These are phyloP conservation scores for Mormoops blainvillei DNA, from an alignment of 2,113 vertebrate genomes.

Conservation along the genomic window DNA sequence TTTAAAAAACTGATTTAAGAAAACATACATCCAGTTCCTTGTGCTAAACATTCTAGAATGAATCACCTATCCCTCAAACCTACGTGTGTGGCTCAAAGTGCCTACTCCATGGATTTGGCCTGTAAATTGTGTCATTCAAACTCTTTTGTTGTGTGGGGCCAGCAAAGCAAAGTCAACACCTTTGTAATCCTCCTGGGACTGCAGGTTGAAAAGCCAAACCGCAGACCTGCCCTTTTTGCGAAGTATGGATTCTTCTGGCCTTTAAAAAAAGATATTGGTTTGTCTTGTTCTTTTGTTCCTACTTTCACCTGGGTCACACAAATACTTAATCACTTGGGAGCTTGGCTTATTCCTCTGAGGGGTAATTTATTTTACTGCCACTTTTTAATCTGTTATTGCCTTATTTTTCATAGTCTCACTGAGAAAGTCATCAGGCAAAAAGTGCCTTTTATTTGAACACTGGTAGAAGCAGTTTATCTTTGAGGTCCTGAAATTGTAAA, in stretches of 20 bases:
- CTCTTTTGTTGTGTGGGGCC: neutral
- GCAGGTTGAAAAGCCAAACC: neutral
- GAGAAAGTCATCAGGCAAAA: neutral
- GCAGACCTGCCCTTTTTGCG: neutral
- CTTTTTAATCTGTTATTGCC: conserved; percentile 11
- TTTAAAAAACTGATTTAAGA: neutral
- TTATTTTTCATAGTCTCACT: neutral
- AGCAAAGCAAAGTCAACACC: neutral
- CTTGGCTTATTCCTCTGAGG: neutral
- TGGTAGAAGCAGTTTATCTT: neutral
- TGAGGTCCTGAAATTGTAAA: neutral
- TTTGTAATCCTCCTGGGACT: neutral
- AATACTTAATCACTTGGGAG: neutral
- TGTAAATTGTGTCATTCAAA: neutral
- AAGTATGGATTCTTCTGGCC: neutral
- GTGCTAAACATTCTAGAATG: neutral
- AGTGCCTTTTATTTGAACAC: neutral
- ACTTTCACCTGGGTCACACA: neutral
- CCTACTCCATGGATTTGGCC: neutral
- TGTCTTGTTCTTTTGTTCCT: neutral
- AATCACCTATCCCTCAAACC: neutral
- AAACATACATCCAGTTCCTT: neutral
- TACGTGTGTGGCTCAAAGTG: neutral
- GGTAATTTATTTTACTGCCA: conserved; percentile 7
- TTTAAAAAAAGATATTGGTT: neutral